Conservation (phyloP, 2,113 vertebrate genomes). For the Isurus oxyrinchus region DNA sequence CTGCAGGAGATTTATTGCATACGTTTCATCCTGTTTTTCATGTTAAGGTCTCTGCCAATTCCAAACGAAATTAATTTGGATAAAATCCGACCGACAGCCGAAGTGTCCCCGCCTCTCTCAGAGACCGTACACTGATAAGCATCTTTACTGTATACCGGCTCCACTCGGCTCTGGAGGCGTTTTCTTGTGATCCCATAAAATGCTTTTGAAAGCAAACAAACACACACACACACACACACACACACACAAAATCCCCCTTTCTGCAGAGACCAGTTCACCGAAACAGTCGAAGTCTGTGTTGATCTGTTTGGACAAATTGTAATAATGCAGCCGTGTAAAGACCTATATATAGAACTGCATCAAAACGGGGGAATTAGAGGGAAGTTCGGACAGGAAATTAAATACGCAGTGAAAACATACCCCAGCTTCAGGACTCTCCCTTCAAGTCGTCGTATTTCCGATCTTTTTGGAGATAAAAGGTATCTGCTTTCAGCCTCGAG, state of each 20-base stretch:
- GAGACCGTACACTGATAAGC: not conserved
- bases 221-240: no score
- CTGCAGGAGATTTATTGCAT: no score
- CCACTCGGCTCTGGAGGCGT: not conserved
- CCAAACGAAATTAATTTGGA: not conserved
- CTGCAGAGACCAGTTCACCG: not conserved
- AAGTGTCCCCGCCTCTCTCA: not conserved
- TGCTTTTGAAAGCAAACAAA: not conserved
- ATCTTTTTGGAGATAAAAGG: slow-evolving; percentile 42
- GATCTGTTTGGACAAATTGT: not conserved
- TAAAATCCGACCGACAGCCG: not conserved
- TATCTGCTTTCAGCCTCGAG: not conserved
- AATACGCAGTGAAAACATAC: slow-evolving; percentile 95
- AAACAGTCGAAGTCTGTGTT: not conserved
- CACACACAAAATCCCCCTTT: not conserved
- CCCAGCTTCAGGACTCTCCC: slow-evolving; percentile 71
- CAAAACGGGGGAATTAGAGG: not conserved
- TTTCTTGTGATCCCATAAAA: not conserved
- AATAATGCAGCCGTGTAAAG: not conserved
- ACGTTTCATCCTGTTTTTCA: not conserved
- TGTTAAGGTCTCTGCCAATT: not conserved
- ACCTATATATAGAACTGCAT: not conserved
- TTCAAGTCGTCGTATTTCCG: slow-evolving; percentile 70
- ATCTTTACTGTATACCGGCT: not conserved
- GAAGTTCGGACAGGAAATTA: slow-evolving; percentile 77